A percentile compares a stretch with the other conserved stretches of the same genome.
phyloP scores from a whole-genome alignment of 2,113 vertebrate species.

The Dendropsophus ebraccatus region DNA sequence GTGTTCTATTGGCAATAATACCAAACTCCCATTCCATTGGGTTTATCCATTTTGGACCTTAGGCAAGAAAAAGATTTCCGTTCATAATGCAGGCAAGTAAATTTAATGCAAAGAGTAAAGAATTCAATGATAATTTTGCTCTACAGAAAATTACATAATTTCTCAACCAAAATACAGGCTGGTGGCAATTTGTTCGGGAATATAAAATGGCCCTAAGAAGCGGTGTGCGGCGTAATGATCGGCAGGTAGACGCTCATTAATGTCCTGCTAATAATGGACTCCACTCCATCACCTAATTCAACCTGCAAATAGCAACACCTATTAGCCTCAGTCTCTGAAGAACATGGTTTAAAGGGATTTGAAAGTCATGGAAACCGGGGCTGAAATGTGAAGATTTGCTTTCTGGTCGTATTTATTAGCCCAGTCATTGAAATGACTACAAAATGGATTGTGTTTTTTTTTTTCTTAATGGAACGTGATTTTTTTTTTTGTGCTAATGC shows the following conservation, averaged over 20 bases:
- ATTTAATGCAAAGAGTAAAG: background rate
- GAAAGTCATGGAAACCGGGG: slow-evolving; percentile 17
- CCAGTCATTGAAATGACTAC: background rate
- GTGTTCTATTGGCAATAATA: background rate
- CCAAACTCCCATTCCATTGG: background rate
- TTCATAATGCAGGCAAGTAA: background rate
- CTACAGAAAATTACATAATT: slow-evolving; percentile 10
- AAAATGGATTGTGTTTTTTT: background rate
- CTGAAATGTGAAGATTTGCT: background rate
- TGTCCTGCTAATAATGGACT: slow-evolving; percentile 23
- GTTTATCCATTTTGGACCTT: background rate
- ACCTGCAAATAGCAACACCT: slow-evolving; percentile 12
- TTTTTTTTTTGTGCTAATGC: background rate
- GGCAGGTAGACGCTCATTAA: slow-evolving; percentile 1
- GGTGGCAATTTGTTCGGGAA: background rate
- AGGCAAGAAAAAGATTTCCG: background rate
- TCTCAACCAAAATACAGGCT: background rate
- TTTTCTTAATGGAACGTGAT: background rate
- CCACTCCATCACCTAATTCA: background rate
- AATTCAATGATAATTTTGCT: background rate
- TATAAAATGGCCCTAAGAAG: background rate
- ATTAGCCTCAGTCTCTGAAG: slow-evolving; percentile 20
- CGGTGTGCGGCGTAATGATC: background rate
- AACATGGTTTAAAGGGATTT: background rate
- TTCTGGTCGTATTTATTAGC: background rate